phyloP scores from a whole-genome alignment of 2,888 invertebrate species.

The Allacma fusca region DNA sequence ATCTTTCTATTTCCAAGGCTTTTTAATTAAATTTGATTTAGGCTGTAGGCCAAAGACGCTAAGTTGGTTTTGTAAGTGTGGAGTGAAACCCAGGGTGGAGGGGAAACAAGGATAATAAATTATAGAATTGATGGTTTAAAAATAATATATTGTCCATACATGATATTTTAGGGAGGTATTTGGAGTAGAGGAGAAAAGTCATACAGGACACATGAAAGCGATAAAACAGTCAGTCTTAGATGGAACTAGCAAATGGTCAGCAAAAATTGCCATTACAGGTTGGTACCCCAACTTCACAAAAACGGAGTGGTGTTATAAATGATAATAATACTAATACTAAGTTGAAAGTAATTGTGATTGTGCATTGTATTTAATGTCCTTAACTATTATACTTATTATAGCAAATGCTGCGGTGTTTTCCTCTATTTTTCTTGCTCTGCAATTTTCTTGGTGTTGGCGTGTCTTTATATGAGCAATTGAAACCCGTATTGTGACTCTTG shows the following conservation, averaged over 20 bases:
- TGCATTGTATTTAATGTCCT: too few species aligned
- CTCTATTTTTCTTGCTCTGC: too few species aligned
- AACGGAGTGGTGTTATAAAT: neutral
- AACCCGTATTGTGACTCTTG: neutral
- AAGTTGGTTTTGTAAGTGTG: too few species aligned
- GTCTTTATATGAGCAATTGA: neutral
- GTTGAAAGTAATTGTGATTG: too few species aligned
- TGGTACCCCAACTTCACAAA: constrained; percentile 67
- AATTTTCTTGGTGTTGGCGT: neutral
- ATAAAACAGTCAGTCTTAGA: constrained; percentile 99
- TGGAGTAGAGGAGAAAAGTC: constrained; percentile 92
- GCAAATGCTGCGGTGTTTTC: too few species aligned
- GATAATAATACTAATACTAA: too few species aligned
- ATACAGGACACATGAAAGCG: constrained; percentile 95
- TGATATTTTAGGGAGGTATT: constrained; percentile 83
- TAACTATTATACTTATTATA: too few species aligned
- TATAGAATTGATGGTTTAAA: neutral
- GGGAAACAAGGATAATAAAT: too few species aligned
- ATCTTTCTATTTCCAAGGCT: too few species aligned
- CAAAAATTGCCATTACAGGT: constrained; percentile 99
- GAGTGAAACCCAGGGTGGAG: too few species aligned
- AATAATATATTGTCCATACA: neutral
- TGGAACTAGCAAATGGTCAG: constrained; percentile 99
- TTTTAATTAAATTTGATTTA: too few species aligned
- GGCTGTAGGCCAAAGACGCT: too few species aligned